Percentiles rank a stretch among this genome's conserved stretches.
Evolutionary conservation across 53 echinoderm and acorn worm genomes (phyloP).

Genomic region (Arbacia lixula): DNA sequence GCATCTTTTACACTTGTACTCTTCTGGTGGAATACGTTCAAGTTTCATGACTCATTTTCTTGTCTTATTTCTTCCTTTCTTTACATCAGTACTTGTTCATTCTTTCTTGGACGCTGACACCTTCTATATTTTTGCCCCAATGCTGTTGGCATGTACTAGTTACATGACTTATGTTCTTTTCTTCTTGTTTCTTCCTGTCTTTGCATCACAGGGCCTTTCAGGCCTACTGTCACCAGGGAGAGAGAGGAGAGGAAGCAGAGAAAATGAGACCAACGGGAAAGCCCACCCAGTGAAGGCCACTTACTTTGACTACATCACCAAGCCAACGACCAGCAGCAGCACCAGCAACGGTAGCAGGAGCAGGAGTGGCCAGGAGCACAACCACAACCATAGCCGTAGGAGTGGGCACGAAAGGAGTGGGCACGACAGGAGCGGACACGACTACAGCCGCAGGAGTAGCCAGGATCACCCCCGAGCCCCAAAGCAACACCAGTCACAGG

Average conservation of each 20-base stretch:
- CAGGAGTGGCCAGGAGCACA: not conserved
- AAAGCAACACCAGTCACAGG: slow-evolving; percentile 40
- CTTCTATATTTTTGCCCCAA: no score
- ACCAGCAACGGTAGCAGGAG: not conserved
- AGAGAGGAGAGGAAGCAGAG: slow-evolving; percentile 61
- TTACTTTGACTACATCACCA: slow-evolving; percentile 58
- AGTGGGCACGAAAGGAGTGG: not conserved
- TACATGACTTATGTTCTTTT: no score
- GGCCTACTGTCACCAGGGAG: slow-evolving; percentile 77
- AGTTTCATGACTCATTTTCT: no score
- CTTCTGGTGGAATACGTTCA: no score
- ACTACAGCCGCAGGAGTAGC: not conserved
- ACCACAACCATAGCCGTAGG: not conserved
- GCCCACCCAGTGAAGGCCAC: slow-evolving; percentile 53
- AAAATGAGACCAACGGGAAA: slow-evolving; percentile 40
- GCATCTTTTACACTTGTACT: no score
- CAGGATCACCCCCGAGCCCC: slow-evolving; percentile 41
- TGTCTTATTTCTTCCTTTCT: no score
- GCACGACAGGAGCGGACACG: not conserved
- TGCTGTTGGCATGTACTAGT: no score
- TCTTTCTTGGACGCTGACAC: no score
- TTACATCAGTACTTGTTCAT: no score
- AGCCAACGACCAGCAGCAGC: slow-evolving; percentile 14
- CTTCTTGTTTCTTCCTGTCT: slow-evolving; percentile 11
- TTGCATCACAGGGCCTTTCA: slow-evolving; percentile 71